Base-by-base conservation (phyloP, 1,140 invertebrate species). In the Lysiphlebus fabarum region DNA sequence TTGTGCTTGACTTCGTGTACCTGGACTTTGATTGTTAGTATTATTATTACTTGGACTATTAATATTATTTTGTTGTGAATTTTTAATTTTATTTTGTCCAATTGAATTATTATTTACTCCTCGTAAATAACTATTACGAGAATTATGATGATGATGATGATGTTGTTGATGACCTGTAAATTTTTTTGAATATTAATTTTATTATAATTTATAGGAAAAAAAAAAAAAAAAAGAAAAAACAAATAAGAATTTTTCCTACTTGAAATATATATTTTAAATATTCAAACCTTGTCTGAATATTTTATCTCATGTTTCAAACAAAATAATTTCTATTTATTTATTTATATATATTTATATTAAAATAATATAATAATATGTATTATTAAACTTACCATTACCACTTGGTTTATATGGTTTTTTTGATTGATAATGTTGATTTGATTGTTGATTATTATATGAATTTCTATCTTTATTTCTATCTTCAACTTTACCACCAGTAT, bases 391-490 rank as follows among this genome's bases (percentile, higher is more conserved):
- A 80, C 78, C 71, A 64, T 79, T 75, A 62, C 65, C 62, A 56
- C 67, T 67, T 51, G 71, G 66, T 69, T 77, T 78, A 61, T 74
- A 78, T 55, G 71, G 64, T 65, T 79, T 80, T 61, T 72, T 80
- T 64, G 70, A 75, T 43, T 76, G 68, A 34, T 67, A 62, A 65
- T 76, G 73, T 61, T 71, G 70, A 65, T 74, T 70, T 50, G 67
- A 65, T 53, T 73, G 74, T 49, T 79, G 76, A 67, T 72, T 73
- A 62, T 77, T 74, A 63, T 71, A 75, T 50, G 67, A 57, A 55
- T 74, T 70, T 58, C 74, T 70, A 49, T 77, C 74, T 65, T 72
- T 76, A 54, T 70, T 71, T 68, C 70, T 73, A 44, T 80, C 75
- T 11, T 77, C 75, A 11, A 57, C 67, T 53, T 77, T 77, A 50